Percentiles rank a stretch among this genome's conserved stretches.
Conservation (phyloP, 2,888 invertebrate genomes). For the Gastracanthus pulcherrimus region DNA sequence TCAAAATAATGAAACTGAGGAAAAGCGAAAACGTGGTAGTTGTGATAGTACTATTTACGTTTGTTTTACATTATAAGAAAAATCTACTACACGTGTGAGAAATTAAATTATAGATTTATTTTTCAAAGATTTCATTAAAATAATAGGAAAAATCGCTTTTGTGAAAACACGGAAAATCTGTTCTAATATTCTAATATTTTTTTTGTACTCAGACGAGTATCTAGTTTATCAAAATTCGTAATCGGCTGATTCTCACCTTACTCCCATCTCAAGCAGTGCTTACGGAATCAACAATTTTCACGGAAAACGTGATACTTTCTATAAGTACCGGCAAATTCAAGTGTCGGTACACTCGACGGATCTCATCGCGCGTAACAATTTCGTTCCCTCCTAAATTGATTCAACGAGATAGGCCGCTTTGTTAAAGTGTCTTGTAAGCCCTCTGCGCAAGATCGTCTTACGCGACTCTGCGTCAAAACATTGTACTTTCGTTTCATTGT, state of each 20-base stretch:
- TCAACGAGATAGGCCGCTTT: constrained; percentile 50
- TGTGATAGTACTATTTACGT: too few species aligned
- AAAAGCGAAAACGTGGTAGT: background rate
- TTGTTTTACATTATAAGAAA: background rate
- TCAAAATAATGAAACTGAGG: constrained; percentile 19
- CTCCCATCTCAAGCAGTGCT: background rate
- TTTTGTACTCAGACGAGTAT: too few species aligned
- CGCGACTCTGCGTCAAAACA: background rate
- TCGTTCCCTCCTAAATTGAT: constrained; percentile 55
- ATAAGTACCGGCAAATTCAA: background rate
- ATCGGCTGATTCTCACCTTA: background rate
- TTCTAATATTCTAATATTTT: too few species aligned
- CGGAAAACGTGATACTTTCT: constrained; percentile 1
- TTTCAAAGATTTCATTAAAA: too few species aligned
- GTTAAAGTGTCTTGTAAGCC: constrained; percentile 56
- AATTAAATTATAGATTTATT: too few species aligned
- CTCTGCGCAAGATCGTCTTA: background rate
- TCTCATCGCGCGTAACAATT: constrained; percentile 19
- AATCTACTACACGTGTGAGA: background rate
- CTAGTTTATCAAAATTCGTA: background rate
- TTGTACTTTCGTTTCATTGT: constrained; percentile 41
- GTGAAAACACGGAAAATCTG: too few species aligned
- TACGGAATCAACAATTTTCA: background rate
- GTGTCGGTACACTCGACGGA: background rate
- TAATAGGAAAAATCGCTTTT: too few species aligned